Evolutionary conservation across 2,888 invertebrate species (phyloP), one percentile per base, ranked within the genome.

Genomic region (Pristionchus entomophagus): DNA sequence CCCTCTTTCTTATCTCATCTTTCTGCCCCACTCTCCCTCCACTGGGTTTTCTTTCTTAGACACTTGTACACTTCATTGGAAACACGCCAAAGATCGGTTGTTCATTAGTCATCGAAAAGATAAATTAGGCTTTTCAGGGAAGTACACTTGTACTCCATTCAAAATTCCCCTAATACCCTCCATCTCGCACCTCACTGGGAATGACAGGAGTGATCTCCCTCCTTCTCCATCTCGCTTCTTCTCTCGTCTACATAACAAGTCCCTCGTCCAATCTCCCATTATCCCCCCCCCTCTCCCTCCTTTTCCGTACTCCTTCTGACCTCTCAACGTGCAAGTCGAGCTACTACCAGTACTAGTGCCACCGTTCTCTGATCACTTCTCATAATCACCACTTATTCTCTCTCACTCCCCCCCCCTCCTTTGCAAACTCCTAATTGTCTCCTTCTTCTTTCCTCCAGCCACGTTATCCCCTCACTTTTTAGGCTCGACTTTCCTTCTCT

Each of bases 341-440:
- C 17, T 32, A 35, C 81, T 14, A n/a, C 3, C 38, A 51, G 51
- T 29, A 51, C 22, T 10, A 26, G 22, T 5, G 1, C 29, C 26
- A 10, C 65, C 26, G 26, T 53, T 82, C 49, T 19, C 22, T 83
- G 56, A 19, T 41, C 45, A n/a, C n/a, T 41, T 35, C 83, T 32
- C 62, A 62, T 62, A 69, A 69, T 69, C 69, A 69, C 69, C 69
- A 69, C 69, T 69, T 69, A 69, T 41, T 38, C 26, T 59, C 59
- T 22, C 22, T 22, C 41, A 14, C 29, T 38, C 19, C 35, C 29
- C 53, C n/a, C 38, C 35, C 35, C 14, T 56, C 5, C 45, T 53
- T 32, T 38, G n/a, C 41, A 45, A 62, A 12, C 45, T 59, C 38
- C 45, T 29, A 45, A 59, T 56, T 62, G 29, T 62, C 83, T 59